Evolutionary conservation across 2,888 invertebrate genomes (phyloP).

Genomic region (Metellina segmentata): DNA sequence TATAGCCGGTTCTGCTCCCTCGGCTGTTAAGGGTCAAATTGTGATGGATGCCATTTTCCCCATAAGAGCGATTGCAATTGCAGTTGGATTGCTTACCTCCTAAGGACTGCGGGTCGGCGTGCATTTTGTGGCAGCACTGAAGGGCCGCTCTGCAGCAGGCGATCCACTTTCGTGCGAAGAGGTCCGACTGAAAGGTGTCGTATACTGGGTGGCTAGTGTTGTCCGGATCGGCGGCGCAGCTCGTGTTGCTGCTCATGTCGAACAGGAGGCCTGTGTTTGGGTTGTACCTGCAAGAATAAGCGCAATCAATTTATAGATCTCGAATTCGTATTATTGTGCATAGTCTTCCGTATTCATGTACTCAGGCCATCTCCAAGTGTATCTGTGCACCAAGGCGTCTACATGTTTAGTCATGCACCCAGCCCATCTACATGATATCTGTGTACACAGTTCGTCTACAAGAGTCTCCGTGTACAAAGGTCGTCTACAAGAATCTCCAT

Average conservation of each 20-base stretch:
- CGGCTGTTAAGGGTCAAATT: background rate
- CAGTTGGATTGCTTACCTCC: constrained; percentile 35
- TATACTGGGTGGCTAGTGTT: constrained; percentile 68
- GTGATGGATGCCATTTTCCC: background rate
- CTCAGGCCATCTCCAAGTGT: background rate
- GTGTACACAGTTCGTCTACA: no score
- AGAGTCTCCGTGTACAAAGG: no score
- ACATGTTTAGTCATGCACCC: background rate
- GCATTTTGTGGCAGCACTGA: constrained; percentile 68
- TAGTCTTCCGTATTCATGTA: background rate
- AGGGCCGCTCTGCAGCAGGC: constrained; percentile 65
- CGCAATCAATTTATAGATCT: background rate
- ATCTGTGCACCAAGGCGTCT: background rate
- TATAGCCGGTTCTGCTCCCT: background rate
- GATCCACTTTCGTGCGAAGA: constrained; percentile 71
- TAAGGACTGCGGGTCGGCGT: constrained; percentile 25
- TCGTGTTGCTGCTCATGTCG: constrained; percentile 46
- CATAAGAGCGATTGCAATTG: background rate
- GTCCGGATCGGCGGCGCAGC: constrained; percentile 48
- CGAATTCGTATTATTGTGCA: background rate
- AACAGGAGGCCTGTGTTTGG: constrained; percentile 41
- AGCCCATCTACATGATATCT: no score
- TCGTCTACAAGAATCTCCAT: no score
- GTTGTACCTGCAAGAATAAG: constrained; percentile 54
- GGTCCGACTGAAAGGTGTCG: constrained; percentile 70